Evolutionary conservation across 2,113 vertebrate species (phyloP).

Genomic region (Heterocephalus glaber): DNA sequence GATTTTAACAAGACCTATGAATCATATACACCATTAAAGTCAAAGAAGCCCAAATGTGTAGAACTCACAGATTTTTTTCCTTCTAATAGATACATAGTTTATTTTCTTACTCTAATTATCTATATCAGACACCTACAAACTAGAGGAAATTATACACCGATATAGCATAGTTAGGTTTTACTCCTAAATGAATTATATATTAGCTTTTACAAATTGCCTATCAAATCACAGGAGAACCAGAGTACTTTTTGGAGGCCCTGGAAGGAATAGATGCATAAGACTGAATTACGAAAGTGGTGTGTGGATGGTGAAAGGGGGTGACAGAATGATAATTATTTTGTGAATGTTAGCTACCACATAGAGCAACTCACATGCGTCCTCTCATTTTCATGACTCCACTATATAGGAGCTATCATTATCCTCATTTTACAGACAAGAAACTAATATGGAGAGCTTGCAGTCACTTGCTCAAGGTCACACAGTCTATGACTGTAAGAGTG

Average conservation of each 20-base stretch:
- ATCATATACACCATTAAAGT: background rate
- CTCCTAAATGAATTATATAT: constrained; percentile 76
- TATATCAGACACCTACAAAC: background rate
- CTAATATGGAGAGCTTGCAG: constrained; percentile 1
- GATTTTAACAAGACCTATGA: background rate
- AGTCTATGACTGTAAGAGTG: background rate
- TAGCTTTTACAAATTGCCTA: constrained; percentile 71
- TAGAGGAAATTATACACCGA: constrained; percentile 61
- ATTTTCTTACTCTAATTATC: constrained; percentile 45
- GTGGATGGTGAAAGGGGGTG: background rate
- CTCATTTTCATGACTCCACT: background rate
- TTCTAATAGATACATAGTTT: background rate
- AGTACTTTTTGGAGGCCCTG: constrained; percentile 58
- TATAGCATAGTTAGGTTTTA: constrained; percentile 64
- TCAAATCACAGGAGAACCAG: constrained; percentile 65
- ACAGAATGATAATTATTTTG: background rate
- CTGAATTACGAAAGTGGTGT: background rate
- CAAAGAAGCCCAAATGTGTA: background rate
- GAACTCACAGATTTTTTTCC: background rate
- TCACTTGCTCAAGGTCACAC: background rate
- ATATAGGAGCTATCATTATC: background rate
- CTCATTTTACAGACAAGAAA: background rate
- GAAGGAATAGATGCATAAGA: background rate
- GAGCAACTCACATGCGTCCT: background rate
- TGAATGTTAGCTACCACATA: background rate